These are phyloP conservation scores for Drosophila neonasuta DNA, from an alignment of 2,888 invertebrate genomes.

Conservation along the genomic window DNA sequence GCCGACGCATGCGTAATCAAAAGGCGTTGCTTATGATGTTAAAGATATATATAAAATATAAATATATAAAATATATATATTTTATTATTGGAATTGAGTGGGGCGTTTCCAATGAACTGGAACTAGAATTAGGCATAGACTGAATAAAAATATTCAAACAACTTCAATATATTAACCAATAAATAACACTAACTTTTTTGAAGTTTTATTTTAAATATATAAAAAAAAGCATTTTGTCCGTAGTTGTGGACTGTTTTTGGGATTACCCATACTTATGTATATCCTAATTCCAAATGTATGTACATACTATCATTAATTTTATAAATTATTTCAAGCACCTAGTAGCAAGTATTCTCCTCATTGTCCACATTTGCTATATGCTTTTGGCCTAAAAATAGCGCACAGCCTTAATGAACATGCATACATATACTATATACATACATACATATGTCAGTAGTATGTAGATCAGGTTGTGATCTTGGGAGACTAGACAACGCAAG, in stretches of 20 bases:
- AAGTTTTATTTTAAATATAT: neutral
- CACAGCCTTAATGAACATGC: constrained; percentile 54
- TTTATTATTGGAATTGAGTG: constrained; percentile 11
- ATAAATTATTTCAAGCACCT: neutral
- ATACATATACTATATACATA: constrained; percentile 6
- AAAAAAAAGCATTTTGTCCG: too few relatives aligned
- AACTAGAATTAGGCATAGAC: constrained; percentile 18
- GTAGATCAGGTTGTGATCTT: too few relatives aligned
- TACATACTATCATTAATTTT: too few relatives aligned
- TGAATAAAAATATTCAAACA: too few relatives aligned
- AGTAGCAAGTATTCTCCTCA: constrained; percentile 3
- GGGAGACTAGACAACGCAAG: too few relatives aligned
- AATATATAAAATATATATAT: neutral
- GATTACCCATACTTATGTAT: too few relatives aligned
- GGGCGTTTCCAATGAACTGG: constrained; percentile 48
- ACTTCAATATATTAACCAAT: too few relatives aligned
- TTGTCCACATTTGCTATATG: constrained; percentile 27
- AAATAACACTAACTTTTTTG: constrained; percentile 1
- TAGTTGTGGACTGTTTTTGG: too few relatives aligned
- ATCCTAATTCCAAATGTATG: too few relatives aligned
- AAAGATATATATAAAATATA: too few relatives aligned
- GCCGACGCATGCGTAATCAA: constrained; percentile 63
- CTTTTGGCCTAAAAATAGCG: constrained; percentile 60
- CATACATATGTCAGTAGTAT: too few relatives aligned
- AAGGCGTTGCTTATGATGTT: constrained; percentile 38